Evolutionary conservation across 2,797 vertebrate species (phyloP).

Genomic region (Falco concolor): DNA sequence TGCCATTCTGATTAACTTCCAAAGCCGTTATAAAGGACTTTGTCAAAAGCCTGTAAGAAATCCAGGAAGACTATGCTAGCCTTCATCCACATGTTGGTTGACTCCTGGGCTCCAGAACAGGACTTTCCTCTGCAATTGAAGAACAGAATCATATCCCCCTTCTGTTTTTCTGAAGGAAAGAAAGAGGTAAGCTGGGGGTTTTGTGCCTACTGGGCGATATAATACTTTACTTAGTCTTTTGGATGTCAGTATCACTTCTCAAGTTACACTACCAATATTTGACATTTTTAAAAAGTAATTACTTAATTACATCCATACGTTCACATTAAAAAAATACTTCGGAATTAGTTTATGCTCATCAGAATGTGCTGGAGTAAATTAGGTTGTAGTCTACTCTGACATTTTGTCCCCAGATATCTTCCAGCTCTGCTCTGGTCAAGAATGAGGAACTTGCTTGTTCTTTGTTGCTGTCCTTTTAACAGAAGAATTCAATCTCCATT

Average conservation of each 20-base stretch:
- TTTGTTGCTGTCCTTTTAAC: neutral
- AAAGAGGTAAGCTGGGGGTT: neutral
- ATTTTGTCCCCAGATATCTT: neutral
- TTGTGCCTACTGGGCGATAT: neutral
- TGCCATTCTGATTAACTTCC: neutral
- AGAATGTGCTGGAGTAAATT: neutral
- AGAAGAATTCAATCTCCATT: neutral
- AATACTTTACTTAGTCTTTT: neutral
- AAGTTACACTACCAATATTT: neutral
- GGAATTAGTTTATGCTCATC: neutral
- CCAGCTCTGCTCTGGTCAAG: neutral
- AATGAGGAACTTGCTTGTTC: neutral
- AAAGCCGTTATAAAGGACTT: neutral
- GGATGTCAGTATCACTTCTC: neutral
- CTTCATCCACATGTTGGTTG: neutral
- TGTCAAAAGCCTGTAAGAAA: neutral
- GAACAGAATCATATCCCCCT: neutral
- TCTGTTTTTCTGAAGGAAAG: neutral
- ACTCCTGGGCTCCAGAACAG: neutral
- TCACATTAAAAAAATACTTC: neutral
- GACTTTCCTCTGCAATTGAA: neutral
- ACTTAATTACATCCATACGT: neutral
- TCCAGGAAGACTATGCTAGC: neutral
- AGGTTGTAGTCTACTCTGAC: neutral
- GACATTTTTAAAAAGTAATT: neutral